Conservation (phyloP, 1,140 invertebrate genomes). For the Drosophila sechellia region DNA sequence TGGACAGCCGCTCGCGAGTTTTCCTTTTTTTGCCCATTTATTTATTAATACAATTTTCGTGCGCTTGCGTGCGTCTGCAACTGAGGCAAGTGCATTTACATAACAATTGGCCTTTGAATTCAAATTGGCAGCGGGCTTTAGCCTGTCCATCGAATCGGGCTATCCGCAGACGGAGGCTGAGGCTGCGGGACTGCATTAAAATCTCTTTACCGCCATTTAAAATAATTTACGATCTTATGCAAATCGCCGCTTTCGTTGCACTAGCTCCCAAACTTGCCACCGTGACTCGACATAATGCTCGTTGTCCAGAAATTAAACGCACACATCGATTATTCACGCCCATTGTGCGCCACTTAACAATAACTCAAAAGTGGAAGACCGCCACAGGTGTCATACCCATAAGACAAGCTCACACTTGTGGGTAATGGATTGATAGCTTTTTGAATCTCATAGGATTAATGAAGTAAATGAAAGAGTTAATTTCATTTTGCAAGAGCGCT, state of each 20-base stretch:
- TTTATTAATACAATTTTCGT: constrained; percentile 63
- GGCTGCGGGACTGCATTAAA: constrained; percentile 38
- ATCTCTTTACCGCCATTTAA: constrained; percentile 65
- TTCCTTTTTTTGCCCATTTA: constrained; percentile 20
- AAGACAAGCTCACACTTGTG: constrained; percentile 10
- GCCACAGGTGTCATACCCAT: constrained; percentile 26
- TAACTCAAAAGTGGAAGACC: constrained; percentile 2
- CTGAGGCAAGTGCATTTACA: constrained; percentile 67
- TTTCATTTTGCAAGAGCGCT: no score
- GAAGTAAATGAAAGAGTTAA: background rate
- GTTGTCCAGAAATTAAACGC: constrained; percentile 33
- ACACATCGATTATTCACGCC: constrained; percentile 61
- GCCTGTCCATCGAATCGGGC: background rate
- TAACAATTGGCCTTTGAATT: constrained; percentile 79
- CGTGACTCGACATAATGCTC: constrained; percentile 55
- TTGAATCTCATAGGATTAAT: background rate
- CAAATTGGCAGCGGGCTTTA: constrained; percentile 46
- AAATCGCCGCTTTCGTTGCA: constrained; percentile 46
- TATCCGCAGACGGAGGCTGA: no score
- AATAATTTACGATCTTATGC: constrained; percentile 71
- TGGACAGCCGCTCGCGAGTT: constrained; percentile 25
- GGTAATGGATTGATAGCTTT: no score
- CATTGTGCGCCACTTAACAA: constrained; percentile 39
- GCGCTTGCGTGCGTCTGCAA: constrained; percentile 56
- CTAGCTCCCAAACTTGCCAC: constrained; percentile 26